Base-by-base conservation (phyloP, 1,140 invertebrate genomes). In the Centruroides sculpturatus region DNA sequence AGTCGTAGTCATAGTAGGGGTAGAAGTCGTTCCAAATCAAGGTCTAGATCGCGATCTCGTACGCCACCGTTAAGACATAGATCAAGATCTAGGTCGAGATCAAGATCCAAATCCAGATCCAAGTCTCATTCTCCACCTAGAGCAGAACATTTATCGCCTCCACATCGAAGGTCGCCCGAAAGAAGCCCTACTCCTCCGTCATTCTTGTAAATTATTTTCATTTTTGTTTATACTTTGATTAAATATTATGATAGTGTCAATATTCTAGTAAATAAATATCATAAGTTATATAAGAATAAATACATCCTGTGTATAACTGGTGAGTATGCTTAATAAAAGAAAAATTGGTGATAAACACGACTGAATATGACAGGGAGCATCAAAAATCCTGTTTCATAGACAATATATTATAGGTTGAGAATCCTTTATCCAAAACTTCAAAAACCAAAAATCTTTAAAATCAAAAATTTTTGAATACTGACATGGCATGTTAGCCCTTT, bases 171-270 rank as follows among this genome's bases (percentile, higher is more conserved):
- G n/a, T 69, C 74, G 54, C 69, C 68, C 23, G 79, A 82, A 49
- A 72, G 82, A 64, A 89, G 85, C 69, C 82, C 84, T 9, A 86
- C 87, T 11, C 87, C 87, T 10, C 87, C 87, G 4, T 86, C 84
- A 72, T 87, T 87, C 69, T 74, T 83, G 82, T 89, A 72, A 81
- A 77, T 79, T 57, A 35, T 9, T 56, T 58, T 48, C 11, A 57
- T 59, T 10, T 56, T 60, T 47, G 62, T 62, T 55, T 50, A 12
- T 35, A 54, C 51, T 49, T 60, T 3, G 41, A 61, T 3, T 55
- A 48, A 61, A 60, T 47, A 54, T 4, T 23, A 23, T 23, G 23
- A 23, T 23, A 23, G 23, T 23, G 2, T 23, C 2, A 23, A 23
- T 23, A 23, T 23, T 23, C 0, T 23, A 23, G 23, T 23, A 23